These are phyloP conservation scores for Philopedon plagiatum DNA, from an alignment of 2,888 invertebrate species.

Conservation along the genomic window DNA sequence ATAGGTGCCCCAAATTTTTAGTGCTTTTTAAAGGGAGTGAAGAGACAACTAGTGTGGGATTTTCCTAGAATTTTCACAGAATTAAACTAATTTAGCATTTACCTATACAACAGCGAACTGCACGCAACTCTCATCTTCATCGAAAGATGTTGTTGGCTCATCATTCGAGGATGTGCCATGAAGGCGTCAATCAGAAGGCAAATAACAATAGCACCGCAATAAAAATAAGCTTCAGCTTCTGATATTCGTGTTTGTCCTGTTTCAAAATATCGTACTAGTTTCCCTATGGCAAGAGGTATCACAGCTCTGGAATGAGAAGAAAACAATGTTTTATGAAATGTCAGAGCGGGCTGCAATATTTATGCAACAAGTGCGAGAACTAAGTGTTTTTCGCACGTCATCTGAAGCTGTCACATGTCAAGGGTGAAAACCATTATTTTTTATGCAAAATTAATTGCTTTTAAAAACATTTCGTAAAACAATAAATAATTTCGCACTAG, in stretches of 20 bases:
- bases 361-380: too few species aligned
- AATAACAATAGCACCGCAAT: slow-evolving; percentile 79
- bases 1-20: too few species aligned
- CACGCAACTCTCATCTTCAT: slow-evolving; percentile 89
- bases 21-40: too few species aligned
- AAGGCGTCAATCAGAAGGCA: slow-evolving; percentile 60
- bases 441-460: too few species aligned
- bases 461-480: too few species aligned
- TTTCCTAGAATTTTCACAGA: not conserved
- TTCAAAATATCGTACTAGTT: slow-evolving; percentile 76
- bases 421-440: too few species aligned
- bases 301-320: slow-evolving; percentile 59
- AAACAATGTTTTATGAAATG: too few species aligned
- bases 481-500: too few species aligned
- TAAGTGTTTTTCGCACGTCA: too few species aligned
- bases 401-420: too few species aligned
- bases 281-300: slow-evolving; percentile 73
- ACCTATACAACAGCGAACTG: slow-evolving; percentile 87
- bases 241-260: slow-evolving; percentile 61
- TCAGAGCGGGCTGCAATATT: too few species aligned
- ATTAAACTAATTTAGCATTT: slow-evolving; percentile 62
- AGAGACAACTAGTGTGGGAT: too few species aligned
- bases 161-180: slow-evolving; percentile 85
- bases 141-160: slow-evolving; percentile 86
- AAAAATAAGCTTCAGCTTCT: slow-evolving; percentile 79